Percentiles rank a stretch among this genome's conserved stretches.
phyloP scores from a whole-genome alignment of 2,113 vertebrate genomes.

The Isichthys henryi region DNA sequence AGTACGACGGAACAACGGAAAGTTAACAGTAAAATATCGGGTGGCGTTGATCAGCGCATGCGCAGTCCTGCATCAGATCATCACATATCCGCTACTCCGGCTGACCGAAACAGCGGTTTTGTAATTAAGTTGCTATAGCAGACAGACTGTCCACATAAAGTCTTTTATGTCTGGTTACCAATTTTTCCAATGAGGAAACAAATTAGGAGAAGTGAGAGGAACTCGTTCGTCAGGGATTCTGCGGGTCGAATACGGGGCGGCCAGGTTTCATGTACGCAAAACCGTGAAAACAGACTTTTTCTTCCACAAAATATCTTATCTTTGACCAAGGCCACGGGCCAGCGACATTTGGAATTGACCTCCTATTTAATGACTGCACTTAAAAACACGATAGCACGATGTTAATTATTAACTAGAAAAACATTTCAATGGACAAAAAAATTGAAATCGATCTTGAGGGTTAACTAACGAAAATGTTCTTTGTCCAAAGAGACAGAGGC shows the following conservation, averaged over 20 bases:
- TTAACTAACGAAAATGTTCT: not conserved
- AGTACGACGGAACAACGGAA: not conserved
- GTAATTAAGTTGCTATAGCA: not conserved
- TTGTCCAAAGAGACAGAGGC: not conserved
- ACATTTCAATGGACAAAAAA: not conserved
- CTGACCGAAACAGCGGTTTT: not conserved
- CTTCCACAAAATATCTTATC: not conserved
- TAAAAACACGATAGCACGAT: not conserved
- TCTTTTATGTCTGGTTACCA: not conserved
- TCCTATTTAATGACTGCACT: not conserved
- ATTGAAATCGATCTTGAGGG: not conserved
- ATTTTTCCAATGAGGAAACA: not conserved
- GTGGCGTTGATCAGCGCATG: not conserved
- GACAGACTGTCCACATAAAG: not conserved
- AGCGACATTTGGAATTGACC: not conserved
- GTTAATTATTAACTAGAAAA: slow-evolving; percentile 9
- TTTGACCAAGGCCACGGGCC: not conserved
- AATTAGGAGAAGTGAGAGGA: not conserved
- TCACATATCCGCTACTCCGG: not conserved
- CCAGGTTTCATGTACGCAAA: not conserved
- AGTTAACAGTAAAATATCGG: not conserved
- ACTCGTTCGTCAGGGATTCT: not conserved
- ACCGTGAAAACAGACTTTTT: not conserved
- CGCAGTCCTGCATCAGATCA: not conserved
- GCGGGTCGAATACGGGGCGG: not conserved